Conservation (phyloP, 2,888 invertebrate species). For the Trachelus troglodyta region DNA sequence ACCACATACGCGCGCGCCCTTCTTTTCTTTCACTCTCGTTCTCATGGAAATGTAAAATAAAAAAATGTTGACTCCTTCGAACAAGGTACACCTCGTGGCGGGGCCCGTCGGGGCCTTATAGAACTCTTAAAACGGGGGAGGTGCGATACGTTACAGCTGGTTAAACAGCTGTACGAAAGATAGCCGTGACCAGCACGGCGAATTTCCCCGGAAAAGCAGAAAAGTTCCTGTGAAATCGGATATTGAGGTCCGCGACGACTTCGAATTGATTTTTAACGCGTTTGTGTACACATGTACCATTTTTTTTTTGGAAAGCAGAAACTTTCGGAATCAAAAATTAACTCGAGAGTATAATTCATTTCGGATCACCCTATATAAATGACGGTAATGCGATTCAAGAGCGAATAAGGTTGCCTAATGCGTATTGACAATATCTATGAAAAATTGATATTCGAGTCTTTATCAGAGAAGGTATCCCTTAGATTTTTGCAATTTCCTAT, state of each 20-base stretch:
- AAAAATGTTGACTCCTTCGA: not conserved
- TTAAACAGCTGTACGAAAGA: constrained; percentile 50
- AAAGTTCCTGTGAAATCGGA: constrained; percentile 40
- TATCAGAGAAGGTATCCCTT: not conserved
- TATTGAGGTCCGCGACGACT: constrained; percentile 1
- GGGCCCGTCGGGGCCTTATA: not conserved
- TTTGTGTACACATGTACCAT: not conserved
- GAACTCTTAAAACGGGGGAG: not conserved
- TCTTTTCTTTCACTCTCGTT: constrained; percentile 1
- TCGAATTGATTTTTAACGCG: not conserved
- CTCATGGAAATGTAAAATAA: not conserved
- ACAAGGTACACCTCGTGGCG: constrained; percentile 1
- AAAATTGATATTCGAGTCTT: not conserved
- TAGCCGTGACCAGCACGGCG: constrained; percentile 44
- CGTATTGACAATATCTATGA: not conserved
- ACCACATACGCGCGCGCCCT: constrained; percentile 8
- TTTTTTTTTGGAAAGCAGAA: not conserved
- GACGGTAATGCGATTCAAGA: not conserved
- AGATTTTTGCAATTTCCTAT: not conserved
- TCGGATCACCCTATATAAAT: not conserved
- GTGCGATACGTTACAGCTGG: constrained; percentile 51
- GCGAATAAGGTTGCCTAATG: not conserved
- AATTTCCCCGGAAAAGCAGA: constrained; percentile 38
- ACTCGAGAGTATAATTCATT: not conserved
- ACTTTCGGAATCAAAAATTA: not conserved